Percentiles rank a stretch among this genome's conserved stretches.
Evolutionary conservation across 2,888 invertebrate species (phyloP).

Genomic region (Temnothorax rugatulus): DNA sequence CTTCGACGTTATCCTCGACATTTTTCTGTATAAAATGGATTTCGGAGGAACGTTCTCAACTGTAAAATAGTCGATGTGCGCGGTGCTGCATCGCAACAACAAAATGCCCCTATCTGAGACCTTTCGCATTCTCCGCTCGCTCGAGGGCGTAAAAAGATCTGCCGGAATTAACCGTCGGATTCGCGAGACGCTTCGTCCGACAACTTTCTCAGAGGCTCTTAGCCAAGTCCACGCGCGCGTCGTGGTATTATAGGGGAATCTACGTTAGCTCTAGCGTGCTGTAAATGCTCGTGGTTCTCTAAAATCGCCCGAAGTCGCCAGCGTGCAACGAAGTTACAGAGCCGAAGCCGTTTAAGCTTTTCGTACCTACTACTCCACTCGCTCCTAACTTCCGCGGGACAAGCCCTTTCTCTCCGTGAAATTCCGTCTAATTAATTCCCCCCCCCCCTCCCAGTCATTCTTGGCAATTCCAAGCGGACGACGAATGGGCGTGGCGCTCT

Average conservation of each 20-base stretch:
- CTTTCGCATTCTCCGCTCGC: neutral
- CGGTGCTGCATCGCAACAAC: conserved; percentile 46
- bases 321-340: conserved; percentile 56
- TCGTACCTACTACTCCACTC: conserved; percentile 52
- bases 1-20: conserved; percentile 63
- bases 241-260: conserved; percentile 33
- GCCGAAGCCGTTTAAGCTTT: conserved; percentile 59
- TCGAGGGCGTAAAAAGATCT: conserved; percentile 59
- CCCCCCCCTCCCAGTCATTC: conserved; percentile 67
- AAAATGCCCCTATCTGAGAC: conserved; percentile 43
- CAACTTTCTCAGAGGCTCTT: conserved; percentile 53
- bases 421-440: conserved; percentile 82
- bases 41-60: neutral
- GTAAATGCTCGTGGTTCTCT: conserved; percentile 49
- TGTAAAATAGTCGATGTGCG: neutral
- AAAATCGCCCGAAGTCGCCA: conserved; percentile 41
- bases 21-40: conserved; percentile 49
- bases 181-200: conserved; percentile 30
- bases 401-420: conserved; percentile 68
- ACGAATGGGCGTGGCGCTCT: conserved; percentile 79
- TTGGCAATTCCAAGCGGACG: conserved; percentile 77
- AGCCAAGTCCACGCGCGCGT: conserved; percentile 46
- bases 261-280: conserved; percentile 29
- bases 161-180: conserved; percentile 66
- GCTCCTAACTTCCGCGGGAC: conserved; percentile 62